These are phyloP conservation scores for Drosophila tripunctata DNA, from an alignment of 2,888 invertebrate genomes.

Conservation along the genomic window DNA sequence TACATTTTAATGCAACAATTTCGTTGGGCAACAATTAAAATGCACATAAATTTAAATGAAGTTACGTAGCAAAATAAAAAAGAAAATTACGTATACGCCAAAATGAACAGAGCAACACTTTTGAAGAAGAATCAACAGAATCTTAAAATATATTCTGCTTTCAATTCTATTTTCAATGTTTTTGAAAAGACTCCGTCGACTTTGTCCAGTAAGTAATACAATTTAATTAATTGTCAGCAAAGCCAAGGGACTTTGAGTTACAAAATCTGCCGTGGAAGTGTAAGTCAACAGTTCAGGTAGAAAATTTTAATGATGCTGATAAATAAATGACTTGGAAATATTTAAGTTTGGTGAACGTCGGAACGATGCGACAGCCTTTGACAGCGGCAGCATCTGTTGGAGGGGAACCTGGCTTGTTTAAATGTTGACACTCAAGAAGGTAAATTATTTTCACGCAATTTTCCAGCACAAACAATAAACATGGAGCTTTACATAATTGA, in stretches of 20 bases:
- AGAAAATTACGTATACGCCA: conserved; percentile 42
- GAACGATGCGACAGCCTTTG: conserved; percentile 44
- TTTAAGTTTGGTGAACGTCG: conserved; percentile 67
- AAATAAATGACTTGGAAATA: conserved; percentile 79
- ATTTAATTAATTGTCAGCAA: not conserved
- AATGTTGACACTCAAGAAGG: conserved; percentile 69
- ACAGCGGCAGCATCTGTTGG: conserved; percentile 51
- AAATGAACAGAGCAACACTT: not conserved
- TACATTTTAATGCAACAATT: conserved; percentile 70
- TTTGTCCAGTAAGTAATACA: not conserved
- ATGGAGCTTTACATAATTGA: conserved; percentile 72
- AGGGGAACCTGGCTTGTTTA: conserved; percentile 37
- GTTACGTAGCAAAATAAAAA: conserved; percentile 39
- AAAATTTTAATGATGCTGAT: conserved; percentile 74
- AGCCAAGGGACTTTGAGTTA: not conserved
- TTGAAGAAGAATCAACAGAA: not conserved
- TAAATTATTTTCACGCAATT: conserved; percentile 78
- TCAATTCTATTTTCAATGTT: conserved; percentile 1
- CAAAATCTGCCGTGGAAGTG: not conserved
- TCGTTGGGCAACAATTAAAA: conserved; percentile 71
- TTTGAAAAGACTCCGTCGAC: conserved; percentile 3
- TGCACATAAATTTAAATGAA: conserved; percentile 73
- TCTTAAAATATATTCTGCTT: not conserved
- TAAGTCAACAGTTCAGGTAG: conserved; percentile 39
- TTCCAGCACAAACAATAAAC: conserved; percentile 71